phyloP scores from a whole-genome alignment of 2,113 vertebrate genomes.

The Xiphophorus hellerii region DNA sequence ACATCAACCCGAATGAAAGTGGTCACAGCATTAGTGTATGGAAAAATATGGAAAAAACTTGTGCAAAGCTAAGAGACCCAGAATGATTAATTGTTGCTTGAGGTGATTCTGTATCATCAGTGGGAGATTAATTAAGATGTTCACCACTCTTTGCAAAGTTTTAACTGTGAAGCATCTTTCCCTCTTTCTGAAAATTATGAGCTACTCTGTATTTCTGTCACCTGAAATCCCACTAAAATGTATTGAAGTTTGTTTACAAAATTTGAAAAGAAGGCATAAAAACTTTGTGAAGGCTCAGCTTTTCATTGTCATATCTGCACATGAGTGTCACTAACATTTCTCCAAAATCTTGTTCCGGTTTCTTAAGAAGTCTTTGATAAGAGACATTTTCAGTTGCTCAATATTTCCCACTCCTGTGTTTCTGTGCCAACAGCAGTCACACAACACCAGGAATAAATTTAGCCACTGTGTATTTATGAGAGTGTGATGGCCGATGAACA shows the following conservation, averaged over 20 bases:
- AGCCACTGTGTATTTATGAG: slow-evolving; percentile 30
- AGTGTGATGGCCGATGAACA: slow-evolving; percentile 20
- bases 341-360: neutral
- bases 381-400: slow-evolving; percentile 20
- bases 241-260: no score
- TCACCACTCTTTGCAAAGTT: no score
- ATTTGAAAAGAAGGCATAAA: no score
- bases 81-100: neutral
- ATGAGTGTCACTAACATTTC: neutral
- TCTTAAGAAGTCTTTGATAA: neutral
- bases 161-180: no score
- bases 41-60: neutral
- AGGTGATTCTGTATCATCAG: no score
- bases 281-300: neutral
- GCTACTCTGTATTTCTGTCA: no score
- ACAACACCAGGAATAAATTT: slow-evolving; percentile 30
- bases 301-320: neutral
- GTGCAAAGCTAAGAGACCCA: neutral
- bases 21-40: neutral
- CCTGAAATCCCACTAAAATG: no score
- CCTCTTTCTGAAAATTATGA: no score
- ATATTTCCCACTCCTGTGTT: slow-evolving; percentile 8
- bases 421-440: slow-evolving; percentile 18
- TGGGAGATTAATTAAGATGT: no score
- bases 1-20: neutral